Conservation (phyloP, 2,113 vertebrate species). For the Ranitomeya variabilis region DNA sequence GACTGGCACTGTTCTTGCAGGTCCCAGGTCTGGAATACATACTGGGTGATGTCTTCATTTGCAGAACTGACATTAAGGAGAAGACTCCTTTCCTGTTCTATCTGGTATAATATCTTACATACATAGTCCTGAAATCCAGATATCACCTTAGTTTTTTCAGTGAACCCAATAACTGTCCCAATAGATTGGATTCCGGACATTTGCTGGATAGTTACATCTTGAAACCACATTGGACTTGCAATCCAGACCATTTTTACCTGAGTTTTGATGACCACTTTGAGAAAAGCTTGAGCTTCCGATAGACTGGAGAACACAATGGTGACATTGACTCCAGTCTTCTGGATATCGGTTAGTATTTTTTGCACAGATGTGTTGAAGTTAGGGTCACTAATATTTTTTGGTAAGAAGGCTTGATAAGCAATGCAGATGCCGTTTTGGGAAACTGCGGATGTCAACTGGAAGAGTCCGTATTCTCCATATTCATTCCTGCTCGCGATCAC, state of each 20-base stretch:
- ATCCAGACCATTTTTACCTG: slow-evolving; percentile 77
- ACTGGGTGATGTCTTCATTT: background rate
- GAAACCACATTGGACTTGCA: slow-evolving; percentile 79
- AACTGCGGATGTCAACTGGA: slow-evolving; percentile 69
- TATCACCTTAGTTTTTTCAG: slow-evolving; percentile 57
- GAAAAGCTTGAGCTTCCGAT: slow-evolving; percentile 60
- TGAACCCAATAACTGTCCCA: slow-evolving; percentile 80
- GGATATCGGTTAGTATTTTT: slow-evolving; percentile 68
- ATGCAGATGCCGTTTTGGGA: slow-evolving; percentile 68
- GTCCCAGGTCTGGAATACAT: background rate
- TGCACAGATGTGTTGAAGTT: background rate
- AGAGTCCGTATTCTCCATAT: slow-evolving; percentile 75
- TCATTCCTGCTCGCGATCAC: slow-evolving; percentile 77
- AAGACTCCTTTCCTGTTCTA: slow-evolving; percentile 7
- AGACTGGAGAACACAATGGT: slow-evolving; percentile 71
- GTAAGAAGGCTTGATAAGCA: slow-evolving; percentile 74
- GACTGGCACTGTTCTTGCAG: slow-evolving; percentile 60
- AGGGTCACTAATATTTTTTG: slow-evolving; percentile 56
- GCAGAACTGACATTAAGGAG: background rate
- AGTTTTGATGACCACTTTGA: slow-evolving; percentile 66
- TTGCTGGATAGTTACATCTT: slow-evolving; percentile 48
- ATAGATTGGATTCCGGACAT: slow-evolving; percentile 69
- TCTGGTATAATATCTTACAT: background rate
- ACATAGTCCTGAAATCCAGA: slow-evolving; percentile 66
- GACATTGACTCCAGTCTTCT: slow-evolving; percentile 63